Evolutionary conservation across 1,140 invertebrate genomes (phyloP).

Genomic region (Anthonomus grandis): DNA sequence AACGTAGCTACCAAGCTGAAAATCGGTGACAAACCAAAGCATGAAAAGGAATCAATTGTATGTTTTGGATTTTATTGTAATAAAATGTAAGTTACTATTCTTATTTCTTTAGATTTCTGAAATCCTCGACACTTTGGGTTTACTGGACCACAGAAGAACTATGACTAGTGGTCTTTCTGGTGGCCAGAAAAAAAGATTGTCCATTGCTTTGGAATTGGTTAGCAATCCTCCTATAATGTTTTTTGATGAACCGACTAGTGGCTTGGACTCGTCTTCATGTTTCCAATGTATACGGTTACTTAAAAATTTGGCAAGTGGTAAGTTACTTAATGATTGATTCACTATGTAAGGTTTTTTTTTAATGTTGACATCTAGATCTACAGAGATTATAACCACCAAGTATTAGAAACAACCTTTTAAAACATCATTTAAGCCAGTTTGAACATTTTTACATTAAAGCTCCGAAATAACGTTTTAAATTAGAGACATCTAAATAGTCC

Average conservation of each 20-base stretch:
- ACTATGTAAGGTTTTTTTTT: too few relatives aligned
- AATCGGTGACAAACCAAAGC: constrained; percentile 67
- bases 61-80: too few relatives aligned
- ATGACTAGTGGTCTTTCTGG: constrained; percentile 89
- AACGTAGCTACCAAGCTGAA: constrained; percentile 88
- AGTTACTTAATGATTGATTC: too few relatives aligned
- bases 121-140: constrained; percentile 84
- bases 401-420: not conserved
- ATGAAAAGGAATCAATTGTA: constrained; percentile 82
- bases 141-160: constrained; percentile 82
- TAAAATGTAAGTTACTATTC: too few relatives aligned
- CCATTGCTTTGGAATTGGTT: constrained; percentile 92
- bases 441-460: too few relatives aligned
- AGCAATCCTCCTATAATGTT: constrained; percentile 98
- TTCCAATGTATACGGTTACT: constrained; percentile 88
- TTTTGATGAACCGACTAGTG: constrained; percentile 96
- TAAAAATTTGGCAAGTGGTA: constrained; percentile 80
- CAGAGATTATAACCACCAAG: not conserved
- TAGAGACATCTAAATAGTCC: too few relatives aligned
- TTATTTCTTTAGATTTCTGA: constrained; percentile 70
- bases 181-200: constrained; percentile 93
- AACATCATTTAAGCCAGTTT: not conserved
- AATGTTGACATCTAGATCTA: too few relatives aligned
- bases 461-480: too few relatives aligned
- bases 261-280: constrained; percentile 90